Conservation (phyloP, 1,140 invertebrate genomes). For the Drosophila mauritiana region DNA sequence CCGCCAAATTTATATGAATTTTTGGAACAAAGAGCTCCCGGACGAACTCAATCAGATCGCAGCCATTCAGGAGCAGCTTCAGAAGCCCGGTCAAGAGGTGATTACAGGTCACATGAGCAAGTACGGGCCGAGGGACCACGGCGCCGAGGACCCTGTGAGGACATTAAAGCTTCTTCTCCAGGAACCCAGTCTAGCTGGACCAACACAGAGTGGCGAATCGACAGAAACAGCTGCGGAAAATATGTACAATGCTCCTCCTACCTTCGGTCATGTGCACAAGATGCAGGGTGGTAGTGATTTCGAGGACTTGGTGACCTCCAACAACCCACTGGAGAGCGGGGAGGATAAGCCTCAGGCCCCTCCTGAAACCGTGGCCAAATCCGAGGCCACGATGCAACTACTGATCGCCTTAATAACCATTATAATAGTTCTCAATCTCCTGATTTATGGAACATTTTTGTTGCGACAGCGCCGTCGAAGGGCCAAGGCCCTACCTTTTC, state of each 20-base stretch:
- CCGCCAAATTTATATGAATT: constrained; percentile 88
- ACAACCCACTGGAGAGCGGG: neutral
- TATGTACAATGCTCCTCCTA: constrained; percentile 84
- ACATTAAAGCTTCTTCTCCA: constrained; percentile 75
- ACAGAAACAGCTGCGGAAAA: constrained; percentile 69
- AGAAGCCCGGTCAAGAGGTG: constrained; percentile 60
- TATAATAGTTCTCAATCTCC: constrained; percentile 93
- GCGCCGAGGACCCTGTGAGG: constrained; percentile 74
- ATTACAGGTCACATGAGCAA: constrained; percentile 83
- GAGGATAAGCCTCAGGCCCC: constrained; percentile 20
- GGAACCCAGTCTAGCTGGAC: constrained; percentile 40
- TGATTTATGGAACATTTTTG: constrained; percentile 75
- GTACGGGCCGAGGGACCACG: constrained; percentile 73
- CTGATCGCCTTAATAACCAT: constrained; percentile 91
- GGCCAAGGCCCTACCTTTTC: constrained; percentile 47
- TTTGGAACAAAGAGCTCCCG: constrained; percentile 90
- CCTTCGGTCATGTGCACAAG: constrained; percentile 68
- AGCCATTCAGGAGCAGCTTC: constrained; percentile 73
- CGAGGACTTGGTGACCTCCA: constrained; percentile 32
- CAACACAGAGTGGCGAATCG: constrained; percentile 33
- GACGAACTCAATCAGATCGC: constrained; percentile 86
- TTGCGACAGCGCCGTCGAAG: constrained; percentile 69
- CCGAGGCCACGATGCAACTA: constrained; percentile 88
- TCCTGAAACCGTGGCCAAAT: constrained; percentile 67
- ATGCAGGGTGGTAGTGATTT: constrained; percentile 26